Evolutionary conservation across 2,113 vertebrate species (phyloP).

Genomic region (Phalacrocorax brasilianus): DNA sequence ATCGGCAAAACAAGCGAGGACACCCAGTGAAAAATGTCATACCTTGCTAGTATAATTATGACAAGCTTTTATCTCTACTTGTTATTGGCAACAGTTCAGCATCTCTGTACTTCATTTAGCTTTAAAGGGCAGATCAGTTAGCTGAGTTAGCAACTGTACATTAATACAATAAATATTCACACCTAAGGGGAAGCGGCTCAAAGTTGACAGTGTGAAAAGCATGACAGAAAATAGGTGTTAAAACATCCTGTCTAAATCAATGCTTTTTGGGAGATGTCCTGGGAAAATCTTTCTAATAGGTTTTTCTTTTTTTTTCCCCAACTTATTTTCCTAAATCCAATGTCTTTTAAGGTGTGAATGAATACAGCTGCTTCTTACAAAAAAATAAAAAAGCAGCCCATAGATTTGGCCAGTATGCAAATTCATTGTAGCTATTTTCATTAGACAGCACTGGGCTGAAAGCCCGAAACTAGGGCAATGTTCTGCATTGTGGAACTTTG

Average conservation of each 20-base stretch:
- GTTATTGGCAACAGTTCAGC: neutral
- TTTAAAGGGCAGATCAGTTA: conserved; percentile 22
- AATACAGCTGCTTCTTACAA: neutral
- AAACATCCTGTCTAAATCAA: neutral
- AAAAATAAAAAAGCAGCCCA: neutral
- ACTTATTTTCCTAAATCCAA: neutral
- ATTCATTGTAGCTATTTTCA: neutral
- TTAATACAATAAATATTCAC: neutral
- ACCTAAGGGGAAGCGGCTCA: neutral
- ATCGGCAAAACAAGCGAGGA: neutral
- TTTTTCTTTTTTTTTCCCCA: neutral
- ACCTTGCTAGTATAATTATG: neutral
- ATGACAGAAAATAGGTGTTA: neutral
- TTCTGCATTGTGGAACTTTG: neutral
- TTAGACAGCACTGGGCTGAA: neutral
- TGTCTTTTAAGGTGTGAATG: neutral
- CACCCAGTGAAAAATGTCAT: neutral
- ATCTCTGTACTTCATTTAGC: neutral
- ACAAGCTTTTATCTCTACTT: neutral
- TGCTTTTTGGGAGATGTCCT: neutral
- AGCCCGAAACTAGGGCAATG: neutral
- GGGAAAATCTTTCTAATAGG: neutral
- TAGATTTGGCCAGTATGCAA: neutral
- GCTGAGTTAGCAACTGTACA: neutral
- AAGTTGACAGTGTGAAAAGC: neutral